Base-by-base conservation (phyloP, 2,797 vertebrate genomes). In the Halcyon smyrnensis region DNA sequence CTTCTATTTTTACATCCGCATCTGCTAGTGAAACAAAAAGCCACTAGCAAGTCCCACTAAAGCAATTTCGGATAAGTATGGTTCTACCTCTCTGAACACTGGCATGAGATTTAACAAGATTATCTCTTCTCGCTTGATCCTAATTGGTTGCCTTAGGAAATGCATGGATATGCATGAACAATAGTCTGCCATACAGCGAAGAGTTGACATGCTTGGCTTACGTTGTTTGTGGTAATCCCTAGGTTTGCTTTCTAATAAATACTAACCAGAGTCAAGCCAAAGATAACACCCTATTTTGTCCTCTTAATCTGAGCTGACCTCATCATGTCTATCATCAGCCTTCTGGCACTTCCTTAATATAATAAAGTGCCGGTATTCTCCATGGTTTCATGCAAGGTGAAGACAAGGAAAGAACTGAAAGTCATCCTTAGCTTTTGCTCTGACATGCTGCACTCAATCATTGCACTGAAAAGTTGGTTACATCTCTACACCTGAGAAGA, bases 131-230 rank as follows among this genome's bases (percentile, higher is more conserved):
- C 57, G 77, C 86, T 96, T 93, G 67, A 95, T 94, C 88, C 90
- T 95, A 97, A 95, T 93, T 95, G 84, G 27, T 93, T 90, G 95
- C 95, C 95, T 96, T 90, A 96, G 93, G 96, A 96, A 94, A 94
- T 60, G 24, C 85, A 88, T 36, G 79, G 87, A 65, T 93, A 91
- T 88, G 60, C 5, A 37, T 43, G 85, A 96, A 87, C 39, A 87
- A 70, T 70, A 92, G 46, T 70, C 68, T 93, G 41, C 82, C 68
- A 73, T 91, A 50, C 43, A 78, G 17, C 43, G 28, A 84, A 78
- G 50, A 93, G 80, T 15, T 93, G 74, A 94, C 77, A 91, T 21
- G 60, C 78, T 90, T 89, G 53, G 63, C 64, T 92, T 93, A 56
- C 14, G 39, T 56, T 93, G 67, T 77, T 92, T 94, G 78, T 84